phyloP scores from a whole-genome alignment of 2,888 invertebrate species.

The Diadegma fenestrale region DNA sequence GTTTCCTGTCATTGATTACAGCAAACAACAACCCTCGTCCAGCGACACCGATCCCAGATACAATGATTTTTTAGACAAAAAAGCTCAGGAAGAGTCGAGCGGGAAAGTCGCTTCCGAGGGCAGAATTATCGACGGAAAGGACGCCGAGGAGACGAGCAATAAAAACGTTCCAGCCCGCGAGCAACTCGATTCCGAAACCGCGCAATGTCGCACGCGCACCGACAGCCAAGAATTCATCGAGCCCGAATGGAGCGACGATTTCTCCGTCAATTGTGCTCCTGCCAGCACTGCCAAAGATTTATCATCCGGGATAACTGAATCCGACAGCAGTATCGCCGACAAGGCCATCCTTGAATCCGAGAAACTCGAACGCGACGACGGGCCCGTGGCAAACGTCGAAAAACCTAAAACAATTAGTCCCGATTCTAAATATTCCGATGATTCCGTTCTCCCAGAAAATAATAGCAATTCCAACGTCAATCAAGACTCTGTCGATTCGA shows the following conservation, averaged over 20 bases:
- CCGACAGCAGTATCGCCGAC: background rate
- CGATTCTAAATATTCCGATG: background rate
- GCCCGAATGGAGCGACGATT: slow-evolving; percentile 7
- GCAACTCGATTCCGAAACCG: background rate
- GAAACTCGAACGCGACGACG: background rate
- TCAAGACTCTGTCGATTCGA: slow-evolving; percentile 5
- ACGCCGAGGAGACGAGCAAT: slow-evolving; percentile 68
- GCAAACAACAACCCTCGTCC: slow-evolving; percentile 60
- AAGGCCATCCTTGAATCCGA: background rate
- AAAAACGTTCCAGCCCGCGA: background rate
- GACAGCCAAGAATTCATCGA: slow-evolving; percentile 39
- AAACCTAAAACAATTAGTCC: slow-evolving; percentile 3
- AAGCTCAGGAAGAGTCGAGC: slow-evolving; percentile 70
- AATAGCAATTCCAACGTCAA: background rate
- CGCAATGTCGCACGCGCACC: background rate
- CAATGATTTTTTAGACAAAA: slow-evolving; percentile 74
- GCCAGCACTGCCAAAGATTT: slow-evolving; percentile 14
- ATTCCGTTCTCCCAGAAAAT: background rate
- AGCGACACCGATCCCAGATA: slow-evolving; percentile 70
- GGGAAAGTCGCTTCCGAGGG: slow-evolving; percentile 73
- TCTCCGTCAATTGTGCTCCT: background rate
- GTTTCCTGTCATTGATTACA: slow-evolving; percentile 79
- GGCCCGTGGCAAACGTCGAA: background rate
- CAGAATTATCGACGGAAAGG: slow-evolving; percentile 70
- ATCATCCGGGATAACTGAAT: background rate